These are phyloP conservation scores for Gonatopus flavifemur DNA, from an alignment of 1,140 invertebrate genomes.

Conservation along the genomic window DNA sequence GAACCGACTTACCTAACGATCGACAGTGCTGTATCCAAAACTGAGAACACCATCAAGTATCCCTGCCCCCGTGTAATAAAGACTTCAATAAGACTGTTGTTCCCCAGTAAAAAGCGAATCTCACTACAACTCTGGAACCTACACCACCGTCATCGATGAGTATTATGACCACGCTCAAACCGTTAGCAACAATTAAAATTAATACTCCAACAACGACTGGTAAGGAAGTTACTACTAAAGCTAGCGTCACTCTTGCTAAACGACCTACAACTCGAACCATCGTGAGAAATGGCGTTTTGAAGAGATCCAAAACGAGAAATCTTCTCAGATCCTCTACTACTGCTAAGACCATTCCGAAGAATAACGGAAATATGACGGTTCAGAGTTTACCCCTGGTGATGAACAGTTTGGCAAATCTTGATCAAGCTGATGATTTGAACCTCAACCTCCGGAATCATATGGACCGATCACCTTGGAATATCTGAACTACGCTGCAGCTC, in stretches of 20 bases:
- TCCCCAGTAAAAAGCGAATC: neutral
- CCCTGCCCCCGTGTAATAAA: no score
- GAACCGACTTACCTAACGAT: constrained; percentile 11
- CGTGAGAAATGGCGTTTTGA: constrained; percentile 22
- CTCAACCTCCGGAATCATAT: constrained; percentile 45
- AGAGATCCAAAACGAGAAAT: constrained; percentile 34
- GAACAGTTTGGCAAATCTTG: constrained; percentile 51
- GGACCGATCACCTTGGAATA: constrained; percentile 73
- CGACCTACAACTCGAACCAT: constrained; percentile 26
- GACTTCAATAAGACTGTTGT: no score
- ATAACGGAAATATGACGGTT: constrained; percentile 44
- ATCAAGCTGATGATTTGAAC: constrained; percentile 48
- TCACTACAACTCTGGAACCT: neutral
- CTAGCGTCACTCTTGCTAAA: constrained; percentile 14
- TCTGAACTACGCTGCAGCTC: constrained; percentile 75
- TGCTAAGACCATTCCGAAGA: neutral
- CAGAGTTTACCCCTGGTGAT: constrained; percentile 44
- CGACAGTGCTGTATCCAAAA: constrained; percentile 4
- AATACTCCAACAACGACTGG: neutral
- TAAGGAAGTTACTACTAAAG: neutral
- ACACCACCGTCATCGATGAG: neutral
- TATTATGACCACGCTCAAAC: neutral
- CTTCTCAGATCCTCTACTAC: constrained; percentile 20
- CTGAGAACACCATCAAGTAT: constrained; percentile 6
- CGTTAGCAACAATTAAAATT: neutral